Conservation (phyloP, 2,113 vertebrate species). For the Clinocottus analis region DNA sequence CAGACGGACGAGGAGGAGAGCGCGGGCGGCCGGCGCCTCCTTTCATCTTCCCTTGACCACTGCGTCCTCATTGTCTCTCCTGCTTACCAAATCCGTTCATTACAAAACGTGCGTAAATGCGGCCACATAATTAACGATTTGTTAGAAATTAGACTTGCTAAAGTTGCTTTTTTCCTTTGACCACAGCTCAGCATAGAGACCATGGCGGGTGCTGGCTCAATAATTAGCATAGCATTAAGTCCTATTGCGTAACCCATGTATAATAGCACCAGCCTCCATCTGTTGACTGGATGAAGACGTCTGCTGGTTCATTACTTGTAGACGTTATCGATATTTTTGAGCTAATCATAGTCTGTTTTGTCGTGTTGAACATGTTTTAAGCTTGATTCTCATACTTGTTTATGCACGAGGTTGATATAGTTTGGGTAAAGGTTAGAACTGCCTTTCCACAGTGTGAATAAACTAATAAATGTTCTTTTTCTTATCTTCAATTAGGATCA, state of each 20-base stretch:
- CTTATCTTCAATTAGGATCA: constrained; percentile 89
- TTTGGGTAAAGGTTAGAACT: neutral
- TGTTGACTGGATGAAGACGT: constrained; percentile 20
- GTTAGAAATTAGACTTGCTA: constrained; percentile 68
- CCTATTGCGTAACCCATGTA: constrained; percentile 31
- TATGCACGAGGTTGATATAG: neutral
- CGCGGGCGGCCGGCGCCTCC: neutral
- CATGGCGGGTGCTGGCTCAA: neutral
- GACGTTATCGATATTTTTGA: too few relatives aligned
- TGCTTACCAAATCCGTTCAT: neutral
- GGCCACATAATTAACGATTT: constrained; percentile 24
- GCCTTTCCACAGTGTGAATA: neutral
- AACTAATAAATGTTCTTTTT: neutral
- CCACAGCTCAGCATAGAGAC: constrained; percentile 46
- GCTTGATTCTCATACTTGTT: neutral
- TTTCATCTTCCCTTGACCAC: constrained; percentile 59
- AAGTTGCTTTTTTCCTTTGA: constrained; percentile 43
- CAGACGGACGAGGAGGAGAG: constrained; percentile 13
- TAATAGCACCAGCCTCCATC: constrained; percentile 30
- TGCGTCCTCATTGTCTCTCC: constrained; percentile 12
- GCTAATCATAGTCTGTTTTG: neutral
- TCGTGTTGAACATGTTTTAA: neutral
- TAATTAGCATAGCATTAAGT: constrained; percentile 43
- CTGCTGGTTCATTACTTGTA: constrained; percentile 26
- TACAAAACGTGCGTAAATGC: neutral